Conservation (phyloP, 2,888 invertebrate species). For the Coronaproctus castanopsis region DNA sequence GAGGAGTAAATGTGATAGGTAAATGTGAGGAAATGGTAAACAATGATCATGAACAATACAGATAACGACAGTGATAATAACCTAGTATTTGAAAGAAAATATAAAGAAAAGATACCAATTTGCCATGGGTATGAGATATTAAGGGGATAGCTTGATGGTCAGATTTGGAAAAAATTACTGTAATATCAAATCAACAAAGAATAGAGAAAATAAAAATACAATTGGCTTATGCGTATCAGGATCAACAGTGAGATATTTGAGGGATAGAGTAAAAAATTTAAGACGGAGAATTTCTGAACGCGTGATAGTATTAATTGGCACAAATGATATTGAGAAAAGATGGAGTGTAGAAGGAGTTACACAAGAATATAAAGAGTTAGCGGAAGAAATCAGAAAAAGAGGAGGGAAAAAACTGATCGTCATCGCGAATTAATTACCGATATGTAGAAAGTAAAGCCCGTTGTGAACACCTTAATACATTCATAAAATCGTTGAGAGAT, state of each 20-base stretch:
- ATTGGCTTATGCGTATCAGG: background rate
- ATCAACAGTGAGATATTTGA: background rate
- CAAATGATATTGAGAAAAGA: background rate
- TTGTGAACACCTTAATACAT: no score
- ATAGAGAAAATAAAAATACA: background rate
- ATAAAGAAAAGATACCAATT: no score
- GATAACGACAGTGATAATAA: no score
- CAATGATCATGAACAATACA: no score
- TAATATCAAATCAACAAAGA: background rate
- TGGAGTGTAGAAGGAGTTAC: background rate
- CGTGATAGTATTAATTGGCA: background rate
- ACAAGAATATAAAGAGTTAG: background rate
- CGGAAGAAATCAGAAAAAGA: background rate
- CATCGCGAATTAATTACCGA: no score
- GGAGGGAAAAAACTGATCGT: background rate
- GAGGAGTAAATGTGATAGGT: no score
- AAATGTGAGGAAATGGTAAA: no score
- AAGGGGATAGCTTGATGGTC: background rate
- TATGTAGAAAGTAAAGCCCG: no score
- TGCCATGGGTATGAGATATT: no score
- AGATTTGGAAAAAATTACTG: background rate
- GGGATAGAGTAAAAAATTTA: background rate
- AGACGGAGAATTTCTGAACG: background rate
- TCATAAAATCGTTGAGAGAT: no score
- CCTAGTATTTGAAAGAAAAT: no score